Evolutionary conservation across 2,113 vertebrate genomes (phyloP).

Genomic region (Probosciger aterrimus): DNA sequence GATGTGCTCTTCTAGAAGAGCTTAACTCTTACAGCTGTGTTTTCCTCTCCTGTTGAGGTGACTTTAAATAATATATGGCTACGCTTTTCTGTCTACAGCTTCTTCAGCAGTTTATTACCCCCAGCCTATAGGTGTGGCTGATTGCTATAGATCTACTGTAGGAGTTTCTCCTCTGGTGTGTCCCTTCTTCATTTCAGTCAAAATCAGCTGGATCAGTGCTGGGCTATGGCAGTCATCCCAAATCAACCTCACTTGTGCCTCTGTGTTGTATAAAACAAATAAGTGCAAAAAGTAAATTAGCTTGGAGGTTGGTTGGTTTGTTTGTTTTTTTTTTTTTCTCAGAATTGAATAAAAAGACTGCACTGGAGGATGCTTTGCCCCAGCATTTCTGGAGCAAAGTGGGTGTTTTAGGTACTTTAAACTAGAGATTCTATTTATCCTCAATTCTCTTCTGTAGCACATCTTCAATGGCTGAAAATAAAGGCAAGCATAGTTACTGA

Average conservation of each 20-base stretch:
- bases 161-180: not conserved
- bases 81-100: not conserved
- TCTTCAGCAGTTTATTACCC: not conserved
- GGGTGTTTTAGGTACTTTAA: not conserved
- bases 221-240: not conserved
- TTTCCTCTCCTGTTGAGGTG: not conserved
- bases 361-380: not conserved
- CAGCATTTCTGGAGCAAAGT: not conserved
- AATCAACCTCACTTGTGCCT: not conserved
- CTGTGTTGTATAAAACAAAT: not conserved
- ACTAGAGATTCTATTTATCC: not conserved
- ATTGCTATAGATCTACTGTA: not conserved
- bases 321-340: not conserved
- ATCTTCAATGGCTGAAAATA: not conserved
- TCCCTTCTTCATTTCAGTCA: not conserved
- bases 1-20: not conserved
- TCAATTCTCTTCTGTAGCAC: not conserved
- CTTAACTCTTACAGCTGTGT: not conserved
- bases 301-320: not conserved
- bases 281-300: not conserved
- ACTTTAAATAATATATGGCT: not conserved
- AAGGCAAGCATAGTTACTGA: not conserved
- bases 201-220: not conserved
- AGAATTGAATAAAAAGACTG: not conserved
- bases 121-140: not conserved